These are phyloP conservation scores for Drosophila differens DNA, from an alignment of 2,888 invertebrate species.

Conservation along the genomic window DNA sequence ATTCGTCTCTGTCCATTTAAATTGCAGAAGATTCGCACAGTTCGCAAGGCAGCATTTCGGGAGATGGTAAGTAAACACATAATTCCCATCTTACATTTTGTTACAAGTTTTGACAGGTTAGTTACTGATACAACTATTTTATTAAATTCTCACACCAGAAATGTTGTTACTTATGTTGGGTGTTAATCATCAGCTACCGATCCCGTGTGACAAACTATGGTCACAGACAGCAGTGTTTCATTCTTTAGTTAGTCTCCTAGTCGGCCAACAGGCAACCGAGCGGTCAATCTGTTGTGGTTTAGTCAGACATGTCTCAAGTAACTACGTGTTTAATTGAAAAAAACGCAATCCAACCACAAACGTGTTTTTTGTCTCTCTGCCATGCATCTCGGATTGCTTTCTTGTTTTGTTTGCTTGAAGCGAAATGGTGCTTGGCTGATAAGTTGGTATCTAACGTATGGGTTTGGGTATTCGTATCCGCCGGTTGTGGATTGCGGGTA, in stretches of 20 bases:
- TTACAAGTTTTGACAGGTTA: neutral
- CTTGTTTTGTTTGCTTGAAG: conserved; percentile 25
- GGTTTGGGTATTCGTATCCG: conserved; percentile 32
- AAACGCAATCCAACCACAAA: conserved; percentile 59
- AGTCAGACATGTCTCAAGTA: conserved; percentile 54
- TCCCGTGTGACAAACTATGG: conserved; percentile 32
- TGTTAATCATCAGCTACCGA: conserved; percentile 16
- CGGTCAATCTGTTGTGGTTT: conserved; percentile 64
- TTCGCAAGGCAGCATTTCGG: conserved; percentile 85
- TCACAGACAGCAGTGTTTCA: conserved; percentile 1
- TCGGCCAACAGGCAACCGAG: conserved; percentile 21
- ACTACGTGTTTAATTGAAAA: conserved; percentile 68
- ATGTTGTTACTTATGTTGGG: conserved; percentile 2
- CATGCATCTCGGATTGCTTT: conserved; percentile 29
- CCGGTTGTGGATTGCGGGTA: conserved; percentile 35
- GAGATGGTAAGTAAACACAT: conserved; percentile 83
- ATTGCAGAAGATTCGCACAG: conserved; percentile 84
- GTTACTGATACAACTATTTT: neutral
- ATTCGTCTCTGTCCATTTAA: neutral
- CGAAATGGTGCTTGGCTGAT: conserved; percentile 28
- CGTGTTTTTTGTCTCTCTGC: conserved; percentile 52
- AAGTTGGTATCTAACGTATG: conserved; percentile 17
- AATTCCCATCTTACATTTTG: neutral
- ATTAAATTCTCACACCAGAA: conserved; percentile 7
- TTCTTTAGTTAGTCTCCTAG: conserved; percentile 10